A percentile compares a stretch with the other conserved stretches of the same genome.
phyloP scores from a whole-genome alignment of 1,140 invertebrate genomes.

The Drosophila micromelanica region DNA sequence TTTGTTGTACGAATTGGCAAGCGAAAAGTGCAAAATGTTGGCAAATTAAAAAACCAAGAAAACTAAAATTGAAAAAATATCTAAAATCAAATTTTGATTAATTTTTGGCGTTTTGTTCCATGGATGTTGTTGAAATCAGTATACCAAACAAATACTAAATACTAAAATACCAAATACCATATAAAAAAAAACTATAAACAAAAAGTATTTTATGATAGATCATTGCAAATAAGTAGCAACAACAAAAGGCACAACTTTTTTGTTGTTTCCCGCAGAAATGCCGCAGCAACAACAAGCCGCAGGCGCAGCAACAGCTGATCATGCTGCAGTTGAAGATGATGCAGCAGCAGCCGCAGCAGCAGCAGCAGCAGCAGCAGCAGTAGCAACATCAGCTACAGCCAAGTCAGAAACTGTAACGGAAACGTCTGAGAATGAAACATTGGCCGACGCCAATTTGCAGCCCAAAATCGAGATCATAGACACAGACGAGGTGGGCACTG shows the following conservation, averaged over 20 bases:
- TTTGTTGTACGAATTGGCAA: conserved; percentile 57
- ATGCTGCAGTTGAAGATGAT: conserved; percentile 12
- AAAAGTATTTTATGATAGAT: conserved; percentile 41
- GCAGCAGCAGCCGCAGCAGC: conserved; percentile 4
- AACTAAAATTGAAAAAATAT: conserved; percentile 36
- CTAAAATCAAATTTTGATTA: conserved; percentile 65
- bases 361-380: conserved; percentile 8
- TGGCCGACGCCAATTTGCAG: conserved; percentile 19
- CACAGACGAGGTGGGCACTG: conserved; percentile 26
- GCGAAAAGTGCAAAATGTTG: conserved; percentile 47
- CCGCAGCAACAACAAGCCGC: conserved; percentile 30
- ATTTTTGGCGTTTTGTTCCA: conserved; percentile 81
- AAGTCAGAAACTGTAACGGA: conserved; percentile 14
- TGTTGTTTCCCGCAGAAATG: conserved; percentile 73
- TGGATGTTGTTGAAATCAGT: conserved; percentile 73
- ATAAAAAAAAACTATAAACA: conserved; percentile 31
- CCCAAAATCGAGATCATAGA: conserved; percentile 67
- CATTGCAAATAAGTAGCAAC: conserved; percentile 51
- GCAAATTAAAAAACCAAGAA: conserved; percentile 36
- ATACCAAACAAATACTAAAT: conserved; percentile 46
- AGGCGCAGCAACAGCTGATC: conserved; percentile 15
- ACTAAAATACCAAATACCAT: conserved; percentile 39
- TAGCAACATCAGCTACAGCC: background rate
- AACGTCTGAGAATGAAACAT: conserved; percentile 23
- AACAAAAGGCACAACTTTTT: conserved; percentile 74